phyloP scores from a whole-genome alignment of 2,113 vertebrate genomes.

The Rhipidura dahli region DNA sequence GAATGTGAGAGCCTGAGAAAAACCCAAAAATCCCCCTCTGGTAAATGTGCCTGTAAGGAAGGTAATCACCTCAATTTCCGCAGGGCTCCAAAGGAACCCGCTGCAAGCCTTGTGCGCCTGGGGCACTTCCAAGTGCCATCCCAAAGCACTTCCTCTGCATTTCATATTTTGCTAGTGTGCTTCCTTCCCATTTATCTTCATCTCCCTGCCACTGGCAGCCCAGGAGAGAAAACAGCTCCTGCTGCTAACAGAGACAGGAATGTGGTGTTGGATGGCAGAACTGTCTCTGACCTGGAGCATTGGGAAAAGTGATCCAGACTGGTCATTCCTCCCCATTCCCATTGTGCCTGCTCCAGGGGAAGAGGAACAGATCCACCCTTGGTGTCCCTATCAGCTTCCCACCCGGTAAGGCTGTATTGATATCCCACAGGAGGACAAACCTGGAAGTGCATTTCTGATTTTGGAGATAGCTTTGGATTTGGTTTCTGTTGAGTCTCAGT shows the following conservation, averaged over 20 bases:
- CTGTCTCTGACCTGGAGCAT: not conserved
- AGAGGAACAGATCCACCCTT: not conserved
- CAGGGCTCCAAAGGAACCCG: not conserved
- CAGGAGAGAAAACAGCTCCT: not conserved
- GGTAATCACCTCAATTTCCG: fast-evolving
- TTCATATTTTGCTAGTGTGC: not conserved
- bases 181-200: not conserved
- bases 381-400: not conserved
- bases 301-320: not conserved
- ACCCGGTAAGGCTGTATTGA: not conserved
- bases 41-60: not conserved
- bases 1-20: not conserved
- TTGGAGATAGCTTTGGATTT: not conserved
- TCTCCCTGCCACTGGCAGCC: not conserved
- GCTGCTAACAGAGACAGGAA: not conserved
- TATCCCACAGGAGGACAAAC: not conserved
- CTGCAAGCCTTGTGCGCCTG: not conserved
- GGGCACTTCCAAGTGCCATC: not conserved
- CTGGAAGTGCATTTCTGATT: not conserved
- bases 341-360: not conserved
- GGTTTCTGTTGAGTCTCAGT: not conserved
- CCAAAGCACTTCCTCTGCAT: not conserved
- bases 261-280: not conserved
- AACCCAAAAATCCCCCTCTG: not conserved
- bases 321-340: not conserved